phyloP scores from a whole-genome alignment of 2,113 vertebrate species.

The Zapus hudsonius region DNA sequence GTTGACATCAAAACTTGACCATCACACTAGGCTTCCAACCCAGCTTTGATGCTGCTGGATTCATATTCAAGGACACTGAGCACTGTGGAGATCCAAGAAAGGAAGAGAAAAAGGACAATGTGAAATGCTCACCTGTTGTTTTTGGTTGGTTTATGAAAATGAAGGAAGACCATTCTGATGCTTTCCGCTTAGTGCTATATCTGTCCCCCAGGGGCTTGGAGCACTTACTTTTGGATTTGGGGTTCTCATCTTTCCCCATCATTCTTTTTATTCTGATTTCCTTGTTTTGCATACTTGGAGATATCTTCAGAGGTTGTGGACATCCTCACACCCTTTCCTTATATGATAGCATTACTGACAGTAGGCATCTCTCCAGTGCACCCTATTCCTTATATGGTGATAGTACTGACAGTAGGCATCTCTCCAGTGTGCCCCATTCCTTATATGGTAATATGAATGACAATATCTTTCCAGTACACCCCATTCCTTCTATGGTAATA shows the following conservation, averaged over 20 bases:
- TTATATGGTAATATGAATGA: rapidly evolving
- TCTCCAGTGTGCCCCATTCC: neutral
- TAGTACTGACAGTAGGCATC: neutral
- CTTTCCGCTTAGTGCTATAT: rapidly evolving
- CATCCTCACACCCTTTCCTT: neutral
- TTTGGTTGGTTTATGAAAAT: too few relatives aligned
- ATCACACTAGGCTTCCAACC: too few relatives aligned
- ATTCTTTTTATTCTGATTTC: neutral
- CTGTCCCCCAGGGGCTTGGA: neutral
- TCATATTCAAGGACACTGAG: neutral
- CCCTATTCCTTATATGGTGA: rapidly evolving
- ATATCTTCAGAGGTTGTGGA: neutral
- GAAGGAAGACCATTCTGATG: neutral
- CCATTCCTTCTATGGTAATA: rapidly evolving
- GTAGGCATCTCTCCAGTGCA: neutral
- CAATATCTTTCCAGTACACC: neutral
- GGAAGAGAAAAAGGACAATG: rapidly evolving
- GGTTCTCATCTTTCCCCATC: rapidly evolving
- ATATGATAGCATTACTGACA: too few relatives aligned
- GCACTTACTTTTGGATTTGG: neutral
- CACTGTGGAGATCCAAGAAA: rapidly evolving
- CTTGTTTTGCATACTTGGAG: neutral
- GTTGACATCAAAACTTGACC: too few relatives aligned
- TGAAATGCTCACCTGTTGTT: rapidly evolving
- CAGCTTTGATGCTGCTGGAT: rapidly evolving